These are phyloP conservation scores for Diaphora mendica DNA, from an alignment of 2,888 invertebrate genomes.

Conservation along the genomic window DNA sequence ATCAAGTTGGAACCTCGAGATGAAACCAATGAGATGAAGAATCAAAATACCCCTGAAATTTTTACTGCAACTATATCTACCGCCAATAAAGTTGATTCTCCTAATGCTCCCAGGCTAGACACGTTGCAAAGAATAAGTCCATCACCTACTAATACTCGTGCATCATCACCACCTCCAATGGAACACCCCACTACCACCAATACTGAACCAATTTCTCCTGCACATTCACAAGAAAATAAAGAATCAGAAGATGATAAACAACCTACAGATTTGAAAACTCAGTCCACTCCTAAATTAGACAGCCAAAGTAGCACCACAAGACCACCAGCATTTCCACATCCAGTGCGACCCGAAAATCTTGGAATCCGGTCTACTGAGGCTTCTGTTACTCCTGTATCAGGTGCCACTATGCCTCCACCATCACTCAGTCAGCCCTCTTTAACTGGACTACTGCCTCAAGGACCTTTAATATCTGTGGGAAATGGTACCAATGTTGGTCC, in stretches of 20 bases:
- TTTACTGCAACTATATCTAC: constrained; percentile 82
- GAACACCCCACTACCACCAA: constrained; percentile 76
- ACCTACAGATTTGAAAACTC: constrained; percentile 81
- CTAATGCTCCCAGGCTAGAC: constrained; percentile 77
- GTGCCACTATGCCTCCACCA: constrained; percentile 79
- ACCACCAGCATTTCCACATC: constrained; percentile 72
- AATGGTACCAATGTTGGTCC: constrained; percentile 86
- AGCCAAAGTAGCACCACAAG: constrained; percentile 64
- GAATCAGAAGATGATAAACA: constrained; percentile 82
- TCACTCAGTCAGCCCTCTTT: constrained; percentile 85
- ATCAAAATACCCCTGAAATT: constrained; percentile 81
- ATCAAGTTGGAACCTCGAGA: constrained; percentile 84
- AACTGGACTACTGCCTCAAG: constrained; percentile 85
- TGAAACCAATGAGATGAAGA: constrained; percentile 80
- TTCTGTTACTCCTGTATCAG: constrained; percentile 69
- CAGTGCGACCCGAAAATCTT: constrained; percentile 77
- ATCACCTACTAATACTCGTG: constrained; percentile 76
- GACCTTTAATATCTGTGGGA: constrained; percentile 87
- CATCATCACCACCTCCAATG: constrained; percentile 78
- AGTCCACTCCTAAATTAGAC: constrained; percentile 73
- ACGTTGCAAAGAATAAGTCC: constrained; percentile 80
- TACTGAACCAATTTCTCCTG: constrained; percentile 80
- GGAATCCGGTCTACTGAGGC: constrained; percentile 74
- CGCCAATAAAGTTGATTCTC: constrained; percentile 78
- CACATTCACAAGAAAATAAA: constrained; percentile 78